Percentiles rank a stretch among this genome's conserved stretches.
Conservation (phyloP, 2,888 invertebrate species). For the Eristalinus sepulchralis region DNA sequence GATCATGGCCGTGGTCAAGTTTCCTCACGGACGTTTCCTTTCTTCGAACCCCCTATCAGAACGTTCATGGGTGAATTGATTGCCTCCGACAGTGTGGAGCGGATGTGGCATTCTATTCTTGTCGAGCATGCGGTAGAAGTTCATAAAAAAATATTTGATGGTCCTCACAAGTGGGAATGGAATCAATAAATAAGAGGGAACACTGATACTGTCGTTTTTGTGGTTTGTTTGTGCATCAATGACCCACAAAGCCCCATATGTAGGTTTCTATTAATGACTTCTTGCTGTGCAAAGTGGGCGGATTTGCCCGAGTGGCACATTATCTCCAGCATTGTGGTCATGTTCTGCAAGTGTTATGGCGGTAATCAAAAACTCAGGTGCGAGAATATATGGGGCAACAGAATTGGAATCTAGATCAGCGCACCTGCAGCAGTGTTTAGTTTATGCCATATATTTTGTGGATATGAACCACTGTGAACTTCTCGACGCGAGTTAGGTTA, state of each 20-base stretch:
- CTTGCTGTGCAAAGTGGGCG: not conserved
- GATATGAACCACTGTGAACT: too few species aligned
- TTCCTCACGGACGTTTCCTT: not conserved
- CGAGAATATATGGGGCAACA: not conserved
- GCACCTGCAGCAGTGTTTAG: not conserved
- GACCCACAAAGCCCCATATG: not conserved
- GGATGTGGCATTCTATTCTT: constrained; percentile 22
- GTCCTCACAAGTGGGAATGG: constrained; percentile 28
- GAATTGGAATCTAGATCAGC: not conserved
- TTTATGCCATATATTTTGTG: not conserved
- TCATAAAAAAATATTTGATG: constrained; percentile 34
- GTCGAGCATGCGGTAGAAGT: constrained; percentile 1
- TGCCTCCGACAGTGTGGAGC: constrained; percentile 6
- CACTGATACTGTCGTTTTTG: not conserved
- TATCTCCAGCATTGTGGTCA: not conserved
- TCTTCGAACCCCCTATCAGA: not conserved
- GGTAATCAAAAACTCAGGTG: not conserved
- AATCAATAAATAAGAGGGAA: constrained; percentile 10
- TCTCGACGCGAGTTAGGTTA: too few species aligned
- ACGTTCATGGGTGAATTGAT: constrained; percentile 30
- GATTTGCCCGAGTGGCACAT: not conserved
- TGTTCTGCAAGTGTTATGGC: not conserved
- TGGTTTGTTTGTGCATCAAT: not conserved
- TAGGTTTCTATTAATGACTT: not conserved
- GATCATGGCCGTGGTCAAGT: not conserved